Evolutionary conservation across 2,797 vertebrate genomes (phyloP).

Genomic region (Tapera naevia): DNA sequence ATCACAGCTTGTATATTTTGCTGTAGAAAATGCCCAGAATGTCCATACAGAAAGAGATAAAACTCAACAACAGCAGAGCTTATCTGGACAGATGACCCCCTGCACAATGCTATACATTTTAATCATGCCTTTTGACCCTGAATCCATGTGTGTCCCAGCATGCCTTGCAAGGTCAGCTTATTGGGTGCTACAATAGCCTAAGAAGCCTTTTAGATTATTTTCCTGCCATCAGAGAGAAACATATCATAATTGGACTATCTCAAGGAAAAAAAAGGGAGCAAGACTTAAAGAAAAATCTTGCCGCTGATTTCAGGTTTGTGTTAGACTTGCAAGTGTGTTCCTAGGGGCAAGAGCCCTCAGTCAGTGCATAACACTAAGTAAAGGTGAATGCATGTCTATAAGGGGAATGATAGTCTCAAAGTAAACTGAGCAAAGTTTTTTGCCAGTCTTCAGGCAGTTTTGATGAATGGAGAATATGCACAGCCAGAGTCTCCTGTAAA

Average conservation of each 20-base stretch:
- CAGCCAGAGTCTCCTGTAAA: background rate
- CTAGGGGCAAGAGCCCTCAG: background rate
- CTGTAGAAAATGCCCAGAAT: background rate
- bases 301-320: slow-evolving; percentile 71
- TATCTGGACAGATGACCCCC: rapidly evolving
- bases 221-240: slow-evolving; percentile 72
- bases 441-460: background rate
- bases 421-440: background rate
- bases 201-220: slow-evolving; percentile 70
- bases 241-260: slow-evolving; percentile 70
- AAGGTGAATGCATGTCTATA: background rate
- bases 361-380: background rate
- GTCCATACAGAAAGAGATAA: background rate
- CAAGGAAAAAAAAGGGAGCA: slow-evolving; percentile 4
- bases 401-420: background rate
- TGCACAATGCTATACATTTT: background rate
- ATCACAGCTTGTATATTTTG: background rate
- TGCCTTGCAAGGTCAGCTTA: slow-evolving; percentile 75
- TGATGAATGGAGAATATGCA: background rate
- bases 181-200: slow-evolving; percentile 72
- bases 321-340: background rate
- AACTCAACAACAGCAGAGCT: background rate
- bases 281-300: slow-evolving; percentile 51
- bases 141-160: slow-evolving; percentile 63
- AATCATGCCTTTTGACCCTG: slow-evolving; percentile 65